Conservation (phyloP, 2,113 vertebrate species). For the Brachyistius frenatus region DNA sequence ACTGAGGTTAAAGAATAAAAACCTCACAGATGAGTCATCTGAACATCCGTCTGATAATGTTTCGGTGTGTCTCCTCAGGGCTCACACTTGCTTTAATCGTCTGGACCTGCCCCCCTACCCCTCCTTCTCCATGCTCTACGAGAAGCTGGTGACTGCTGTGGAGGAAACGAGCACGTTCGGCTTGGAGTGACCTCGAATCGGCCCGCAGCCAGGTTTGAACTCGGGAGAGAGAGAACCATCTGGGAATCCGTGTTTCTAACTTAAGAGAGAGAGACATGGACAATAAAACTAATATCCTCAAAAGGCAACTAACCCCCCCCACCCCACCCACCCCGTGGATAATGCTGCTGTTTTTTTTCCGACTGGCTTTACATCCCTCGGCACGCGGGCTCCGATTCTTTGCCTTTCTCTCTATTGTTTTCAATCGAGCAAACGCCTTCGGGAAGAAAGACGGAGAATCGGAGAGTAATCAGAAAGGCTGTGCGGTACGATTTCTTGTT, state of each 20-base stretch:
- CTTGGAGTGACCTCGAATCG: constrained; percentile 87
- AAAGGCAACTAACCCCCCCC: constrained; percentile 59
- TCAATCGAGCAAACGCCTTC: constrained; percentile 10
- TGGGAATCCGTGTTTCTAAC: constrained; percentile 28
- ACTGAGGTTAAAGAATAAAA: not conserved
- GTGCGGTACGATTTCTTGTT: constrained; percentile 40
- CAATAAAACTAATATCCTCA: constrained; percentile 58
- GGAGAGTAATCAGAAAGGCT: constrained; percentile 24
- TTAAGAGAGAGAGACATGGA: constrained; percentile 16
- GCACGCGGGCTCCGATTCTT: constrained; percentile 30
- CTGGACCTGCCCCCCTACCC: constrained; percentile 97
- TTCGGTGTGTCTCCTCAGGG: constrained; percentile 81
- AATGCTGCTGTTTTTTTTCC: constrained; percentile 37
- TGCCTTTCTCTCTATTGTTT: constrained; percentile 26
- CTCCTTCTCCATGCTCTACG: constrained; percentile 98
- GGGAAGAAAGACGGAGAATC: constrained; percentile 32
- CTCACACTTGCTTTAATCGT: constrained; percentile 98
- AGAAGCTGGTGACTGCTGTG: constrained; percentile 97
- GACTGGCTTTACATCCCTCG: constrained; percentile 42
- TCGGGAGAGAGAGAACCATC: constrained; percentile 25
- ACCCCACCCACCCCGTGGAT: constrained; percentile 27
- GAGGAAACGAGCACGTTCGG: constrained; percentile 99
- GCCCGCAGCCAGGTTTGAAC: constrained; percentile 9
- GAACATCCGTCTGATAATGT: not conserved
- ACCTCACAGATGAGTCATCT: not conserved